Base-by-base conservation (phyloP, 2,888 invertebrate species). In the Drepana falcataria region DNA sequence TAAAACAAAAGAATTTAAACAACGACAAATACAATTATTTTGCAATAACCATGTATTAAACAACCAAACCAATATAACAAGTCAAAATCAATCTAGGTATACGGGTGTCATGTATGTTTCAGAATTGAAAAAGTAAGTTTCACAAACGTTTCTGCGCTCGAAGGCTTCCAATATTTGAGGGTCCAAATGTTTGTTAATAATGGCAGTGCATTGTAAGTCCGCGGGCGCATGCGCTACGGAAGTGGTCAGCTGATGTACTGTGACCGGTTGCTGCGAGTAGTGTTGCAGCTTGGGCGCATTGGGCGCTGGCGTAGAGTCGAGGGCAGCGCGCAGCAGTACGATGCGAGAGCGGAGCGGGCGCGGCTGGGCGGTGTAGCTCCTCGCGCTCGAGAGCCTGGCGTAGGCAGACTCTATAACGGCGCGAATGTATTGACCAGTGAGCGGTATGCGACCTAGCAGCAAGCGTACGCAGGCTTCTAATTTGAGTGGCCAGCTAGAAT, bases 391-490 rank as follows among this genome's bases (percentile, higher is more conserved):
- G 3, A 81, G 59, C 21, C 76, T 66, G 2, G 59, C 60, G 55
- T 77, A 71, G 1, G 80, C 75, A 0, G 71, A 54, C 44, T 79
- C 69, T 4, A 85, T 69, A 0, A 75, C 54, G 5, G 66, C 67
- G 33, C 69, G 68, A 0, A 70, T 63, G 57, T 83, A 85, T 57
- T 83, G 83, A 3, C 64, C 58, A 0, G 85, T 77, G 49, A 77
- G 68, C 0, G 70, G 54, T 0, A 78, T 71, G 6, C 59, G 64
- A 0, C 71, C 69, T 35, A 74, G 58, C 9, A 85, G 53, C 2
- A 60, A 56, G 0, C 66, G 64, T n/a, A 81, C 61, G 53, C 64
- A 59, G 6, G 33, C 49, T 9, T 72, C 71, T 4, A 79, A 55
- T 48, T 71, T 70, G 37, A 67, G 69, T 6, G 65, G 53, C 57